Evolutionary conservation across 1,140 invertebrate species (phyloP), one percentile per base, ranked within the genome.

Genomic region (Drosophila lini): DNA sequence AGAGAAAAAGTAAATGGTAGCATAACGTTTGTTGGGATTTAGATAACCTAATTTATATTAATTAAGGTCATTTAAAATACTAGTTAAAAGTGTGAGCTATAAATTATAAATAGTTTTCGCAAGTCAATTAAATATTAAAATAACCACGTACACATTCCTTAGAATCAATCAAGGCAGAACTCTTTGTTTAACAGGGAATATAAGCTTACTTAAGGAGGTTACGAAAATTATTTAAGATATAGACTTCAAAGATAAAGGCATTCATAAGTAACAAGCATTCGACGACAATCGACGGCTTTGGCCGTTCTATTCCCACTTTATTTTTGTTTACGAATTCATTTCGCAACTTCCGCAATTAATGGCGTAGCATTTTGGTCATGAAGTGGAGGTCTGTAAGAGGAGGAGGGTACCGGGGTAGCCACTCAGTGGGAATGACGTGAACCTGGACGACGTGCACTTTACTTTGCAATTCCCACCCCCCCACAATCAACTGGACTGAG

Each of bases 321-420:
- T 81, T 77, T 82, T 74, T 85, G 59, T 81, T 75, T 81, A 79
- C 70, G 47, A 55, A 52, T 60, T 79, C 50, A 70, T 74, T 88
- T 88, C 80, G 76, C 79, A 77, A 86, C 77, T 86, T 88, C 84
- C 83, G 83, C 84, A 89, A 83, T 88, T 80, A 89, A 88, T 88
- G 86, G 83, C 83, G 83, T 86, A 86, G 83, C 76, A 60, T 80
- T 80, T 70, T 63, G 71, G 77, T 61, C 59, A 42, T 68, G 56
- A 77, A 11, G 22, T 25, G 44, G 52, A 16, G 65, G 47, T 41
- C 57, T 57, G n/a, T 28, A 44, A 44, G 47, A 11, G 25, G 25
- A 28, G 25, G 28, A 25, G 11, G 16, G 36, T 19, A 1, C 15
- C 8, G 32, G 40, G 32, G 50, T 15, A 53, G 6, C 25, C 13